Percentiles rank a stretch among this genome's conserved stretches.
Evolutionary conservation across 2,113 vertebrate genomes (phyloP).

Genomic region (Crotalus helleri): DNA sequence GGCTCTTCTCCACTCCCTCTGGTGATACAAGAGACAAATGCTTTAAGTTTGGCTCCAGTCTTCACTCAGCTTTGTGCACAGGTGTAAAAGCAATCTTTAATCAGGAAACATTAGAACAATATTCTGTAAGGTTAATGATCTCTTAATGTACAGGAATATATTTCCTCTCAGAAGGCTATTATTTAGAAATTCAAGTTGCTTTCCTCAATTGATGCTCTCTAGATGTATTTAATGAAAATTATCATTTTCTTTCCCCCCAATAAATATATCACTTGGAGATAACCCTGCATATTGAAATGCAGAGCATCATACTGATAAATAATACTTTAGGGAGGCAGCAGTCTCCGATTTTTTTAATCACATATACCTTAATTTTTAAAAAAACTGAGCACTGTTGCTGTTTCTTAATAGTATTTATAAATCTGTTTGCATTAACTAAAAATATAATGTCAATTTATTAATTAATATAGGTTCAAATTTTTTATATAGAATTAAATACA

Average conservation of each 20-base stretch:
- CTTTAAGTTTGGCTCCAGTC: not conserved
- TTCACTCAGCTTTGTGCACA: not conserved
- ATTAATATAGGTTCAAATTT: not conserved
- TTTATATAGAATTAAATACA: not conserved
- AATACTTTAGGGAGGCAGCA: not conserved
- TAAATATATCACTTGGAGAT: not conserved
- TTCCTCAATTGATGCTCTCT: not conserved
- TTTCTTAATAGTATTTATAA: not conserved
- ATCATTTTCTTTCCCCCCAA: not conserved
- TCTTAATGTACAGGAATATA: not conserved
- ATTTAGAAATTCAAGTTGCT: not conserved
- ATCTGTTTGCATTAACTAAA: not conserved
- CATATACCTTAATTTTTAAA: not conserved
- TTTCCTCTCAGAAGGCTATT: not conserved
- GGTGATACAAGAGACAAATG: not conserved
- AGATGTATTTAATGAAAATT: not conserved
- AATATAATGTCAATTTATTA: not conserved
- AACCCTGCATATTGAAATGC: not conserved
- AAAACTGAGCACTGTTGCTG: not conserved
- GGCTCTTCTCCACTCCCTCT: not conserved
- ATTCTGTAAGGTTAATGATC: not conserved
- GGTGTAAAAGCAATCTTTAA: not conserved
- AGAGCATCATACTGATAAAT: not conserved
- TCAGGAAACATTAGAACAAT: not conserved
- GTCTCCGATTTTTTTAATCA: not conserved